Evolutionary conservation across 2,113 vertebrate species (phyloP).

Genomic region (Bufo bufo): DNA sequence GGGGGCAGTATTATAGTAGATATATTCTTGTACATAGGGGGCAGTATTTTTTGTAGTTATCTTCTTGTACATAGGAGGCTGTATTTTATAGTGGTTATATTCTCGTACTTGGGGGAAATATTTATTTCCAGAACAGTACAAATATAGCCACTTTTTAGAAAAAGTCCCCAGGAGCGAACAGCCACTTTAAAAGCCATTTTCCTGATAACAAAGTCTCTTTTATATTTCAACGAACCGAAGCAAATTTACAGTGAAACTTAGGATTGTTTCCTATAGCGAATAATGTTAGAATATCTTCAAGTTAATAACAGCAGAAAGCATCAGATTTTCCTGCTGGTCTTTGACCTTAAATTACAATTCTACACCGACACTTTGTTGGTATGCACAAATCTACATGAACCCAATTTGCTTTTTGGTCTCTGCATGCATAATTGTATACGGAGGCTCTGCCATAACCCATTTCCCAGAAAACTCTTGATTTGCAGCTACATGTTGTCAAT

Average conservation of each 20-base stretch:
- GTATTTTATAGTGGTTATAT: neutral
- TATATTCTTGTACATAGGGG: neutral
- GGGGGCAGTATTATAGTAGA: neutral
- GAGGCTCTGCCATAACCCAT: neutral
- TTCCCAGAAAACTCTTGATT: neutral
- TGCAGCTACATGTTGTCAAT: constrained; percentile 29
- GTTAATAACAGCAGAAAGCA: neutral
- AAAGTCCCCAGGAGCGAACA: too few species aligned
- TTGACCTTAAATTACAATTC: neutral
- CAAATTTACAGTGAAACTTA: too few species aligned
- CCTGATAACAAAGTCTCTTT: too few species aligned
- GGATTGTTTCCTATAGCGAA: neutral
- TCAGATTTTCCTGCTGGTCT: neutral
- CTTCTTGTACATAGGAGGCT: neutral
- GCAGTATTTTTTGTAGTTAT: neutral
- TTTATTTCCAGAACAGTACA: too few species aligned
- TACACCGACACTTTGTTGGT: neutral
- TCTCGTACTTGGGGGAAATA: neutral
- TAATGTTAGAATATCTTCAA: neutral
- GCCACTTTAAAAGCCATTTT: too few species aligned
- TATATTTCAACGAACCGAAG: too few species aligned
- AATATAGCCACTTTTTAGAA: too few species aligned
- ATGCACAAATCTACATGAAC: neutral
- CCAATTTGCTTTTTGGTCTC: neutral
- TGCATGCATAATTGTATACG: neutral